A percentile compares a stretch with the other conserved stretches of the same genome.
Conservation (phyloP, 2,113 vertebrate genomes). For the Onychostruthus taczanowskii region DNA sequence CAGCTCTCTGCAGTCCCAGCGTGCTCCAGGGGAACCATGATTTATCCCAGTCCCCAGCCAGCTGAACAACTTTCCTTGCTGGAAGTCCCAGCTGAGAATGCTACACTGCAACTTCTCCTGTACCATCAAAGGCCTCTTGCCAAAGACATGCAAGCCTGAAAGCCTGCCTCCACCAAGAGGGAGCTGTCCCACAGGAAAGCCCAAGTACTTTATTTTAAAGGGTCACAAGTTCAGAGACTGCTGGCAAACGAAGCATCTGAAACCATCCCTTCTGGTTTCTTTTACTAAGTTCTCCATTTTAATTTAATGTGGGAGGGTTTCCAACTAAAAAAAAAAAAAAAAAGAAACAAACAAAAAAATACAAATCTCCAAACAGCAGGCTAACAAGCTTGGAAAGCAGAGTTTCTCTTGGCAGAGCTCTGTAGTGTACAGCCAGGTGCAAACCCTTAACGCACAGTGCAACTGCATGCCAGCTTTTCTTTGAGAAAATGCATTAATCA, state of each 20-base stretch:
- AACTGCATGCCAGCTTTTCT: not conserved
- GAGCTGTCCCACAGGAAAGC: not conserved
- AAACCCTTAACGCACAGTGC: not conserved
- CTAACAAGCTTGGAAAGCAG: constrained; percentile 17
- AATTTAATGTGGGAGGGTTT: constrained; percentile 28
- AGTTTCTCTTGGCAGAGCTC: constrained; percentile 42
- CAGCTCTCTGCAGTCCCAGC: not conserved
- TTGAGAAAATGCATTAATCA: not conserved
- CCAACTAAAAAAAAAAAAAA: not conserved
- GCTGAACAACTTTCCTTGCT: constrained; percentile 30
- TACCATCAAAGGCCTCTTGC: constrained; percentile 21
- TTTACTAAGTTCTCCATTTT: not conserved
- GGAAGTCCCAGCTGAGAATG: not conserved
- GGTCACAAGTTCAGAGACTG: constrained; percentile 48
- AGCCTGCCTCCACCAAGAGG: not conserved
- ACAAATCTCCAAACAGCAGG: not conserved
- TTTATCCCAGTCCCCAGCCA: constrained; percentile 26
- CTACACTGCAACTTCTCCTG: constrained; percentile 7
- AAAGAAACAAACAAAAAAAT: not conserved
- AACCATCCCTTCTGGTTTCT: constrained; percentile 12
- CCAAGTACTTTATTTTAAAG: constrained; percentile 7
- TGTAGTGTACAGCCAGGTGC: constrained; percentile 7
- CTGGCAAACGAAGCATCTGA: constrained; percentile 12
- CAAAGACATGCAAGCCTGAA: not conserved
- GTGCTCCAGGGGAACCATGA: not conserved